Evolutionary conservation across 2,888 invertebrate species (phyloP).

Genomic region (Catocala nupta): DNA sequence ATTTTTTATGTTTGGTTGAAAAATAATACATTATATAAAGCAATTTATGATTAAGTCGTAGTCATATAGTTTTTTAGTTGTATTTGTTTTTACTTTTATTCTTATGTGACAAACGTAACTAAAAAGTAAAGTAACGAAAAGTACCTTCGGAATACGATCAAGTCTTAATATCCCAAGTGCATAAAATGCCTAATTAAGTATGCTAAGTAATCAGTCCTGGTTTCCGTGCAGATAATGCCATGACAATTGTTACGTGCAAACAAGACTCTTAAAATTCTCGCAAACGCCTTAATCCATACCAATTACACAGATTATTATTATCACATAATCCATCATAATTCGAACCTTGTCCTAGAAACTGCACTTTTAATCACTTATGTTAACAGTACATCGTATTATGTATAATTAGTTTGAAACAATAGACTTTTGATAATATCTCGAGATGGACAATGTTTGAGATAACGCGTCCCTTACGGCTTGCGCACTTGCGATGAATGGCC

Average conservation of each 20-base stretch:
- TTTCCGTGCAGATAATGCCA: slow-evolving; percentile 12
- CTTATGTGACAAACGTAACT: too few species aligned
- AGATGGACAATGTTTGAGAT: slow-evolving; percentile 44
- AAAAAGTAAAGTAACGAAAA: too few species aligned
- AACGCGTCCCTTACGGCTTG: slow-evolving; percentile 35
- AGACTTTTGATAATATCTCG: slow-evolving; percentile 42
- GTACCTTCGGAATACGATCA: too few species aligned
- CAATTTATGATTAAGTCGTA: too few species aligned
- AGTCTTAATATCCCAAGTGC: too few species aligned
- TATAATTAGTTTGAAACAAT: slow-evolving; percentile 53
- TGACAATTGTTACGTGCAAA: neutral
- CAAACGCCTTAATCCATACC: slow-evolving; percentile 9
- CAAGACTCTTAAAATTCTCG: neutral
- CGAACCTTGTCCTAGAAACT: slow-evolving; percentile 47
- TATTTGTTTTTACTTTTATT: too few species aligned
- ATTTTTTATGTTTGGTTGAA: too few species aligned
- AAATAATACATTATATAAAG: too few species aligned
- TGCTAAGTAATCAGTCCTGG: neutral
- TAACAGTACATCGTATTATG: slow-evolving; percentile 46
- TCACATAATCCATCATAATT: slow-evolving; percentile 21
- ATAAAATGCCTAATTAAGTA: neutral
- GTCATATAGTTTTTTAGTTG: too few species aligned
- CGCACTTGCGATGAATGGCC: slow-evolving; percentile 1
- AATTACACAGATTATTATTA: slow-evolving; percentile 4
- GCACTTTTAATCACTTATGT: slow-evolving; percentile 48